Conservation (phyloP, 2,888 invertebrate species). For the Syrista parreyssii region DNA sequence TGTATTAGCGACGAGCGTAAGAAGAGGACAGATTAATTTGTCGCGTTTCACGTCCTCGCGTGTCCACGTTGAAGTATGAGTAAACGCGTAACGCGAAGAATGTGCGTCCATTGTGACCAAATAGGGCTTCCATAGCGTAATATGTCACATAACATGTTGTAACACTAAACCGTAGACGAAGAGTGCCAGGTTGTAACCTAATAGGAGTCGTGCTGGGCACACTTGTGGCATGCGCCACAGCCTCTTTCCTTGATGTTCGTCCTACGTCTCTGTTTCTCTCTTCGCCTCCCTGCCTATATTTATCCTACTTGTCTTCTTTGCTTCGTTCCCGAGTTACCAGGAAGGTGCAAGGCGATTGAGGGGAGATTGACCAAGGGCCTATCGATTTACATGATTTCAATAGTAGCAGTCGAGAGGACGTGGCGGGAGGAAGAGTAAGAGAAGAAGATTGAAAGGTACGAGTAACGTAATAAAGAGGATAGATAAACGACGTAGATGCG, state of each 20-base stretch:
- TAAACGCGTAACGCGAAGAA: slow-evolving; percentile 25
- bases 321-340: not conserved
- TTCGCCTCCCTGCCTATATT: not conserved
- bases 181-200: slow-evolving; percentile 50
- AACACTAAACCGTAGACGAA: slow-evolving; percentile 46
- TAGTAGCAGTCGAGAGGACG: not conserved
- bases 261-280: slow-evolving; percentile 20
- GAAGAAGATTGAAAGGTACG: not conserved
- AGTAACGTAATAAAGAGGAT: not conserved
- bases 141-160: slow-evolving; percentile 42
- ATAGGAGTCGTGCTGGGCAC: slow-evolving; percentile 56
- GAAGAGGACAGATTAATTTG: slow-evolving; percentile 39
- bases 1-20: not conserved
- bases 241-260: slow-evolving; percentile 16
- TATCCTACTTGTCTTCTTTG: slow-evolving; percentile 2
- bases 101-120: slow-evolving; percentile 36
- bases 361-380: not conserved
- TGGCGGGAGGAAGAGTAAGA: not conserved
- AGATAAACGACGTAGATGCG: not conserved
- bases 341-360: not conserved
- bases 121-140: slow-evolving; percentile 43
- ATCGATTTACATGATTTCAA: not conserved
- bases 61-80: slow-evolving; percentile 39
- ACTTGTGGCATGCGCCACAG: slow-evolving; percentile 62
- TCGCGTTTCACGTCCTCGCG: slow-evolving; percentile 24